Conservation (phyloP, 2,113 vertebrate genomes). For the Lagopus muta region DNA sequence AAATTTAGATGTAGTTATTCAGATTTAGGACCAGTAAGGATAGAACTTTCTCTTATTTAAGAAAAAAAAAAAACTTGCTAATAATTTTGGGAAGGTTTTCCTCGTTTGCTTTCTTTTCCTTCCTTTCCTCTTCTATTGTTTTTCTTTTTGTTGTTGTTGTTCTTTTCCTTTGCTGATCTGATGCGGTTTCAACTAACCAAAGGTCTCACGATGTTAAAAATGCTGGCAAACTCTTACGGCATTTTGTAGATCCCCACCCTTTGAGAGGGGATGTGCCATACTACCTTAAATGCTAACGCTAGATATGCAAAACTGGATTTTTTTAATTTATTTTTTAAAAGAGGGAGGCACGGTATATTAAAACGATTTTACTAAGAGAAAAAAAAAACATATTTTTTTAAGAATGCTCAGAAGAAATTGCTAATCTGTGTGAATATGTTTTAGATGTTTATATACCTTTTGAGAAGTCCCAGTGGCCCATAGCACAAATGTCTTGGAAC, state of each 20-base stretch:
- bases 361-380: slow-evolving; percentile 91
- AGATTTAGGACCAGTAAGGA: slow-evolving; percentile 99
- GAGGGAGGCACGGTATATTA: slow-evolving; percentile 91
- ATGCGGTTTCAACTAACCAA: slow-evolving; percentile 98
- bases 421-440: slow-evolving; percentile 89
- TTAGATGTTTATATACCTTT: slow-evolving; percentile 89
- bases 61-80: slow-evolving; percentile 76
- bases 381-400: slow-evolving; percentile 89
- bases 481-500: slow-evolving; percentile 83
- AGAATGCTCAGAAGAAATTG: slow-evolving; percentile 88
- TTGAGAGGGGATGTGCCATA: slow-evolving; percentile 95
- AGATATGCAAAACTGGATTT: slow-evolving; percentile 98
- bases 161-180: slow-evolving; percentile 87
- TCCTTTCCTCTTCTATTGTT: slow-evolving; percentile 51
- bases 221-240: slow-evolving; percentile 81
- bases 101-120: slow-evolving; percentile 29
- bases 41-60: slow-evolving; percentile 97
- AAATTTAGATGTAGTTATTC: slow-evolving; percentile 94
- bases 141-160: slow-evolving; percentile 56
- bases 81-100: slow-evolving; percentile 87
- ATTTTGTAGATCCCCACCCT: slow-evolving; percentile 91
- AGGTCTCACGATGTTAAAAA: slow-evolving; percentile 90
- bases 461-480: slow-evolving; percentile 84
- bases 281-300: slow-evolving; percentile 99
- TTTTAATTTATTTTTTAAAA: slow-evolving; percentile 90